phyloP scores from a whole-genome alignment of 1,140 invertebrate genomes.

The Cydia strobilella region DNA sequence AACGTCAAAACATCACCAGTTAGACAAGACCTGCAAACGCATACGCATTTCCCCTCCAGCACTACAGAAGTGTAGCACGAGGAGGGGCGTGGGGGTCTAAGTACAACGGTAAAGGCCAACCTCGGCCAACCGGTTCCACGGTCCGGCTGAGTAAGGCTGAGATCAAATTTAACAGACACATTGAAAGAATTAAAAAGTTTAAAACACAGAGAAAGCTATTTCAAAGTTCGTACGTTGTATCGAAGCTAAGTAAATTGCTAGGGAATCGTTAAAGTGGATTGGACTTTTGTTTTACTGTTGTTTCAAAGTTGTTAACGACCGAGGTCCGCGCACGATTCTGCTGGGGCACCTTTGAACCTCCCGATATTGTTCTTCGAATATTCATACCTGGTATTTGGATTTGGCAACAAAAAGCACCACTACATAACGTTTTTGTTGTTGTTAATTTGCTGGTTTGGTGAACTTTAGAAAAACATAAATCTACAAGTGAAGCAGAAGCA shows the following conservation, averaged over 20 bases:
- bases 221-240: slow-evolving; percentile 8
- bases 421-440: no score
- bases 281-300: slow-evolving; percentile 11
- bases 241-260: background rate
- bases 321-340: background rate
- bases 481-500: no score
- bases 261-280: background rate
- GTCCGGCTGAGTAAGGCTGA: slow-evolving; percentile 50
- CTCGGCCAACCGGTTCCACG: slow-evolving; percentile 58
- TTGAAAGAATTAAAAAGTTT: slow-evolving; percentile 27
- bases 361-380: no score
- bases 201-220: slow-evolving; percentile 21
- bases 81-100: slow-evolving; percentile 35
- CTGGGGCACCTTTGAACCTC: background rate
- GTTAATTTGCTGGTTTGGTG: no score
- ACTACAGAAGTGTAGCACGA: background rate
- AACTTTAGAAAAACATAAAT: no score
- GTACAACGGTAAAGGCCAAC: slow-evolving; percentile 43
- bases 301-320: background rate
- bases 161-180: slow-evolving; percentile 40
- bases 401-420: no score
- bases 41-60: background rate
- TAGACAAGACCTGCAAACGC: slow-evolving; percentile 38
- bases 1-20: slow-evolving; percentile 31
- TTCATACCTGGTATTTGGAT: no score